Conservation (phyloP, 2,113 vertebrate genomes). For the Vicugna pacos region DNA sequence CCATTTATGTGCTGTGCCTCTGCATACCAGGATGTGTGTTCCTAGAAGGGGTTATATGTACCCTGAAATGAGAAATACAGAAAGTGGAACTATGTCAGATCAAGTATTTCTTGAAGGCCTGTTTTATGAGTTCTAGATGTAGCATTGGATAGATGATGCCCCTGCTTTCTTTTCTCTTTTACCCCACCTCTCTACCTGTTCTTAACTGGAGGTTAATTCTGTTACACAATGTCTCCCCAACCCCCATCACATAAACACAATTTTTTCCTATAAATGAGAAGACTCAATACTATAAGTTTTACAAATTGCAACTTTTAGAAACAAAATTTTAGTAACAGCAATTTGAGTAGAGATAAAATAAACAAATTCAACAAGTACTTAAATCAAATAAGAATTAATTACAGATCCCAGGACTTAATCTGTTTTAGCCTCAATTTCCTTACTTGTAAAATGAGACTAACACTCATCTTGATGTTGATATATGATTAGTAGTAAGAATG, state of each 20-base stretch:
- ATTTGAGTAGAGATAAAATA: not conserved
- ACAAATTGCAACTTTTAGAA: constrained; percentile 39
- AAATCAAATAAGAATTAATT: not conserved
- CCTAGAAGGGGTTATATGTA: not conserved
- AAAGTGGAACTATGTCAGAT: not conserved
- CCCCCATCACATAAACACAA: not conserved
- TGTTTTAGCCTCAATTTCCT: not conserved
- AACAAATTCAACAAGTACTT: not conserved
- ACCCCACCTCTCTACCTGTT: not conserved
- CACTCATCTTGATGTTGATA: not conserved
- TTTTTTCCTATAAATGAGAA: constrained; percentile 4
- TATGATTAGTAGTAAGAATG: not conserved
- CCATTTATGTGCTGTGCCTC: not conserved
- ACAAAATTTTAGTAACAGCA: constrained; percentile 8
- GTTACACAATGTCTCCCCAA: not conserved
- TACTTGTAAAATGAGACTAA: not conserved
- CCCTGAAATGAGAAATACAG: not conserved
- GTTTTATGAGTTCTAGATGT: not conserved
- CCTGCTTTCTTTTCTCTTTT: not conserved
- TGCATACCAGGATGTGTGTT: not conserved
- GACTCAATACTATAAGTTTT: not conserved
- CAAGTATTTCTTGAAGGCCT: not conserved
- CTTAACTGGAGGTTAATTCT: constrained; percentile 37
- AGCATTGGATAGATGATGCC: not conserved
- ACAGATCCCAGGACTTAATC: not conserved